A percentile compares a stretch with the other conserved stretches of the same genome.
Conservation (phyloP, 2,797 vertebrate species). For the Coregonus ussuriensis region DNA sequence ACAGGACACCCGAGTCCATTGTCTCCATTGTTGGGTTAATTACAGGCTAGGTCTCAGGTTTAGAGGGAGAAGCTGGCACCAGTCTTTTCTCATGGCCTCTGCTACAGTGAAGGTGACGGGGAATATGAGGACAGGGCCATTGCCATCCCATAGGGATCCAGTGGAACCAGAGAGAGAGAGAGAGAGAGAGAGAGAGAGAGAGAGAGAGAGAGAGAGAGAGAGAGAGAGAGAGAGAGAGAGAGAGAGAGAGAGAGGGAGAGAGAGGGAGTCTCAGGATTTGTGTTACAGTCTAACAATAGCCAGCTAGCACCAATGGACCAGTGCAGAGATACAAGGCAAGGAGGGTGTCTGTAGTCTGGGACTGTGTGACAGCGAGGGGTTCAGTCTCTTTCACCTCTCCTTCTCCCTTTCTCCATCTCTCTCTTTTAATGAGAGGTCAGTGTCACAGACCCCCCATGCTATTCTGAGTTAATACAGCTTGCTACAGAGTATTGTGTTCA, state of each 20-base stretch:
- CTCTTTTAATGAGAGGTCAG: background rate
- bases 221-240: background rate
- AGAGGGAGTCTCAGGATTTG: slow-evolving; percentile 33
- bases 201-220: slow-evolving; percentile 7
- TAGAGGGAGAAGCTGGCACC: slow-evolving; percentile 54
- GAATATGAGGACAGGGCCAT: slow-evolving; percentile 9
- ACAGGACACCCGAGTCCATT: slow-evolving; percentile 63
- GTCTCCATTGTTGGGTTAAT: slow-evolving; percentile 67
- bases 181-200: too few relatives aligned
- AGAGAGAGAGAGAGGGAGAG: too few relatives aligned
- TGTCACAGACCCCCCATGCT: background rate
- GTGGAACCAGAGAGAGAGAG: slow-evolving; percentile 3
- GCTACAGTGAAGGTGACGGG: slow-evolving; percentile 44
- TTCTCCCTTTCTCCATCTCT: background rate
- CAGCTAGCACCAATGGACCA: slow-evolving; percentile 16
- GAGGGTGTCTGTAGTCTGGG: background rate
- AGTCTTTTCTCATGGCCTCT: slow-evolving; percentile 41
- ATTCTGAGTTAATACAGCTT: too few relatives aligned
- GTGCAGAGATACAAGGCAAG: background rate
- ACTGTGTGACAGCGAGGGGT: slow-evolving; percentile 1
- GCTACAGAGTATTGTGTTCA: background rate
- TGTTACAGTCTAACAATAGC: slow-evolving; percentile 42
- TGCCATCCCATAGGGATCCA: slow-evolving; percentile 34
- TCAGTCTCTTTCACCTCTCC: background rate
- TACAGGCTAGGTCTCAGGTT: slow-evolving; percentile 56